Base-by-base conservation (phyloP, 2,888 invertebrate species). In the Dicroscelio sp. region DNA sequence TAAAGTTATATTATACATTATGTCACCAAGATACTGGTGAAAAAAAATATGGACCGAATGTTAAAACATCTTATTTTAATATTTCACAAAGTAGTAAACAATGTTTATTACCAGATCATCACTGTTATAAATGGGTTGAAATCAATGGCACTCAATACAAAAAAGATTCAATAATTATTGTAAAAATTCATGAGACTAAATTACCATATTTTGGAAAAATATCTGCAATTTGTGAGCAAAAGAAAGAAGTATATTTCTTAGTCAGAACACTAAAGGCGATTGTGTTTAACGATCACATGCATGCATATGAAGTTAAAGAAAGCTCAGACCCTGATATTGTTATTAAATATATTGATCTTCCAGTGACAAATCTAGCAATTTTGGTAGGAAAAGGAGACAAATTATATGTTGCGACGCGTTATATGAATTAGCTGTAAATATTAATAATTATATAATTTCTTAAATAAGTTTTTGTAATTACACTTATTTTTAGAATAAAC, bases 191-290 rank as follows among this genome's bases (percentile, higher is more conserved):
- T 12, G 52, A 48, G 20, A 2, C 27, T 27, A 12, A 48, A 8
- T 73, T 73, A 73, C 73, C 73, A 52, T n/a, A 27, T 2, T 73
- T 73, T 52, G 73, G 73, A 52, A 52, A 27, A 73, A 30, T 73
- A 20, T 27, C 3, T 52, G 52, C 48, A 14, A 73, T 73, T 58
- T 33, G 3, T 25, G 58, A 55, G n/a, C n/a, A 23, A 6, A 76
- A 33, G 23, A 58, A 60, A 12, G 14, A 23, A 33, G 17, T 58
- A 4, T 76, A 33, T 76, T 76, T 76, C 14, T 35, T 35, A 35
- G 58, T 76, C 1, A 55, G 2, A 30, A 14, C 30, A 52, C 35
- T 73, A 52, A 27, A 33, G 3, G 20, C 55, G n/a, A 12, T 75
- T n/a, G 20, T 10, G 31, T 75, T 75, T 31, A 75, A 55, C 25